Conservation (phyloP, 2,113 vertebrate genomes). For the Zosterops borbonicus region DNA sequence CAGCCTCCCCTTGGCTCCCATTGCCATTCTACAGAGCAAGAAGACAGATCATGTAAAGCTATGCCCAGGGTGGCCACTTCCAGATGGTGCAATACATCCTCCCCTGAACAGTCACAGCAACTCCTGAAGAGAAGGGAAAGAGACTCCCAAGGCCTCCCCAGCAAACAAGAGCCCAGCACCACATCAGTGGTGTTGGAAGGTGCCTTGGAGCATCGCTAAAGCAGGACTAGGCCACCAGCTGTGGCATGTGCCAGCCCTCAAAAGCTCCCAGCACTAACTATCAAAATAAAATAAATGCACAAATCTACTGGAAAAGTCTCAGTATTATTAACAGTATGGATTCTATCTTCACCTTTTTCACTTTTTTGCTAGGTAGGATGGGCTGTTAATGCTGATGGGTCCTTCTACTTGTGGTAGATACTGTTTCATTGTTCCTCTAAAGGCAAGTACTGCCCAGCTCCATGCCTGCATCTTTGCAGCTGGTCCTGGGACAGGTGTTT, state of each 20-base stretch:
- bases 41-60: not conserved
- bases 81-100: fast-evolving
- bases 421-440: not conserved
- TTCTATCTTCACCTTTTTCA: not conserved
- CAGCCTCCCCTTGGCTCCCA: not conserved
- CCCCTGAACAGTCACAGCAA: fast-evolving
- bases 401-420: not conserved
- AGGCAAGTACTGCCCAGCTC: not conserved
- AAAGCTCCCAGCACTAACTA: not conserved
- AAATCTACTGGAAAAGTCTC: not conserved
- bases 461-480: not conserved
- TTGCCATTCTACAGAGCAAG: not conserved
- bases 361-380: not conserved
- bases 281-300: not conserved
- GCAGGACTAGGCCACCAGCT: not conserved
- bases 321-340: not conserved
- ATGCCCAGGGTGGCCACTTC: not conserved
- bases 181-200: fast-evolving
- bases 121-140: not conserved
- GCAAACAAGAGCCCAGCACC: not conserved
- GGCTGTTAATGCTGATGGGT: not conserved
- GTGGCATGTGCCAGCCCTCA: not conserved
- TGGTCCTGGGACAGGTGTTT: not conserved
- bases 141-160: not conserved
- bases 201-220: not conserved